phyloP scores from a whole-genome alignment of 2,797 vertebrate genomes.

The Vireo griseus region DNA sequence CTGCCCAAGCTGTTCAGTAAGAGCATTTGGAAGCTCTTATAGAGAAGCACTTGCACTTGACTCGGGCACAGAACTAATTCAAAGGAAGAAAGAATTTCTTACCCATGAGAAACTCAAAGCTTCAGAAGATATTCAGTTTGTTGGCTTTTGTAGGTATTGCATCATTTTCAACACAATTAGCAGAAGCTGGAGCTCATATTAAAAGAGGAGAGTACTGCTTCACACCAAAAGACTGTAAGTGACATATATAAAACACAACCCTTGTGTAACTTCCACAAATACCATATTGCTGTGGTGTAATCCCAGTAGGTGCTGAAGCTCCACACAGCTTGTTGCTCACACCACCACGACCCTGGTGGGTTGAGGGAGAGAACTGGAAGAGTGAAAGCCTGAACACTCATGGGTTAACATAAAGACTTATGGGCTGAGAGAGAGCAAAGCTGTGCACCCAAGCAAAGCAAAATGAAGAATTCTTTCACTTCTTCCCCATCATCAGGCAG shows the following conservation, averaged over 20 bases:
- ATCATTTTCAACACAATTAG: neutral
- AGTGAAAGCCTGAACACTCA: neutral
- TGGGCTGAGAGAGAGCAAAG: neutral
- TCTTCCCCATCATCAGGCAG: neutral
- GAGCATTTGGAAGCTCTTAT: neutral
- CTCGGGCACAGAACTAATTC: neutral
- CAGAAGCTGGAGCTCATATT: neutral
- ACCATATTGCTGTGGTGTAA: neutral
- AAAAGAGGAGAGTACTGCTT: fast-evolving
- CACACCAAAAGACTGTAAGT: neutral
- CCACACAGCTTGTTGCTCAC: neutral
- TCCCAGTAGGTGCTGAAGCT: neutral
- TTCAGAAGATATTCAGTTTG: neutral
- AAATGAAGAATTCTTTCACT: neutral
- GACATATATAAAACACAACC: neutral
- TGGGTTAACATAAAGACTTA: neutral
- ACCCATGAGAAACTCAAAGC: neutral
- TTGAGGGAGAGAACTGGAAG: neutral
- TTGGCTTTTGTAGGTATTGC: neutral
- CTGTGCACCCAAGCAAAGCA: fast-evolving
- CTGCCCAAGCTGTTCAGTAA: neutral
- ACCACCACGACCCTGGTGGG: fast-evolving
- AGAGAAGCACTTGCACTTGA: neutral
- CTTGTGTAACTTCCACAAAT: neutral
- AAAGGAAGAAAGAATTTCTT: neutral